Percentiles rank a stretch among this genome's conserved stretches.
phyloP scores from a whole-genome alignment of 2,888 invertebrate genomes.

The Ceriagrion tenellum region DNA sequence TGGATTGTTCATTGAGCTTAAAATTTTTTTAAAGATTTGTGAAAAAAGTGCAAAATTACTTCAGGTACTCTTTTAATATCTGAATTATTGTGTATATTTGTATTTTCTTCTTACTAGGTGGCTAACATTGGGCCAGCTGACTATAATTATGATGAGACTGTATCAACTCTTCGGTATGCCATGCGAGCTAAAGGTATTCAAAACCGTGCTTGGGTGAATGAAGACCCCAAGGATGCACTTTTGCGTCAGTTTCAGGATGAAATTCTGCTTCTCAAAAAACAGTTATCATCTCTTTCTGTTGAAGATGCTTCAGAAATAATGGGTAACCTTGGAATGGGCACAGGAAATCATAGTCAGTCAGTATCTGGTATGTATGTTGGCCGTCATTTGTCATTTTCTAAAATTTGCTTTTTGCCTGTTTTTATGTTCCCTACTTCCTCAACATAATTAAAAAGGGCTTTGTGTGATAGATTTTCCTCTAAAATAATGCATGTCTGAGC shows the following conservation, averaged over 20 bases:
- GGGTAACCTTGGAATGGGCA: conserved; percentile 26
- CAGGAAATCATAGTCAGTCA: conserved; percentile 36
- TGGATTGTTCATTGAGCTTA: no score
- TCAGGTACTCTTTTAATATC: neutral
- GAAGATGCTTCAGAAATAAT: conserved; percentile 63
- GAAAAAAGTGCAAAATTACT: neutral
- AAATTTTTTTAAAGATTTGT: no score
- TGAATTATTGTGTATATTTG: neutral
- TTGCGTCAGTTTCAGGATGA: conserved; percentile 97
- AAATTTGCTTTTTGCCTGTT: neutral
- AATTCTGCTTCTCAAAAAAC: conserved; percentile 93
- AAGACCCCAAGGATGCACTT: conserved; percentile 98
- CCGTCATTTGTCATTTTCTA: neutral
- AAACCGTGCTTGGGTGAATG: conserved; percentile 97
- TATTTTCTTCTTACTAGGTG: conserved; percentile 81
- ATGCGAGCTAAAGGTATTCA: conserved; percentile 98
- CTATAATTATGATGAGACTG: conserved; percentile 97
- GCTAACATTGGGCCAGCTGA: conserved; percentile 99
- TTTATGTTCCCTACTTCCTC: neutral
- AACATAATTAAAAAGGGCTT: neutral
- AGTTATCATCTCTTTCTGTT: conserved; percentile 75
- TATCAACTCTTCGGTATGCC: conserved; percentile 97
- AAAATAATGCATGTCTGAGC: neutral
- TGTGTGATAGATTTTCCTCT: neutral
- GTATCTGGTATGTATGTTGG: conserved; percentile 25